Evolutionary conservation across 1,140 invertebrate species (phyloP).

Genomic region (Drosophila rhopaloa): DNA sequence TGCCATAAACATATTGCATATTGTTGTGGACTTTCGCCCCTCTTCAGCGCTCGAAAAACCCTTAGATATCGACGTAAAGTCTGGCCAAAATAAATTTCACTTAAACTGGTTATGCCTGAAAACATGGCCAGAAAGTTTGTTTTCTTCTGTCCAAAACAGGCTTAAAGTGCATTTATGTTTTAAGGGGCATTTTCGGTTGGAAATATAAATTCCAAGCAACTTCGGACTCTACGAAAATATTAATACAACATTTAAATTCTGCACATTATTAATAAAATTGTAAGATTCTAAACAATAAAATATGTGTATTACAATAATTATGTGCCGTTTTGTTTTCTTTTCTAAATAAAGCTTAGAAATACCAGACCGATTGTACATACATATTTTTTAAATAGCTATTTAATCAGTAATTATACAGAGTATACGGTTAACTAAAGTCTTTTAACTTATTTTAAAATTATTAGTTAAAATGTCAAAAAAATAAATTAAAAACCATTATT

Average conservation of each 20-base stretch:
- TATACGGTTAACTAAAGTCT: no score
- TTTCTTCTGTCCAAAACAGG: neutral
- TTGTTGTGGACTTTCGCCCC: slow-evolving; percentile 20
- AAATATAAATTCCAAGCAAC: slow-evolving; percentile 1
- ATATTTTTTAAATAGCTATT: no score
- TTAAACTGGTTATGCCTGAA: slow-evolving; percentile 35
- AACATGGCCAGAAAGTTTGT: slow-evolving; percentile 7
- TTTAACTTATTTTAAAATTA: no score
- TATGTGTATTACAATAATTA: no score
- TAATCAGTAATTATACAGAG: no score
- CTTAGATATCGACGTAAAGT: neutral
- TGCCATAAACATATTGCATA: slow-evolving; percentile 46
- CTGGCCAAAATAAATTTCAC: slow-evolving; percentile 26
- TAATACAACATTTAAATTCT: neutral
- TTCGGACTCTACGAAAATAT: neutral
- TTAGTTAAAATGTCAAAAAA: no score
- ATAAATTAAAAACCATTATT: neutral
- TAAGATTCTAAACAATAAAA: no score
- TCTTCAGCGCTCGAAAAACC: slow-evolving; percentile 1
- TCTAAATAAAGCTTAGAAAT: no score
- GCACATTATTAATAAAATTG: no score
- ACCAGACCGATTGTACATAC: no score
- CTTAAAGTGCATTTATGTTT: slow-evolving; percentile 26
- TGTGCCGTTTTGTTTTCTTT: no score
- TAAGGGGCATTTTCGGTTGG: neutral